Conservation (phyloP, 2,797 vertebrate species). For the Chloroceryle inda region DNA sequence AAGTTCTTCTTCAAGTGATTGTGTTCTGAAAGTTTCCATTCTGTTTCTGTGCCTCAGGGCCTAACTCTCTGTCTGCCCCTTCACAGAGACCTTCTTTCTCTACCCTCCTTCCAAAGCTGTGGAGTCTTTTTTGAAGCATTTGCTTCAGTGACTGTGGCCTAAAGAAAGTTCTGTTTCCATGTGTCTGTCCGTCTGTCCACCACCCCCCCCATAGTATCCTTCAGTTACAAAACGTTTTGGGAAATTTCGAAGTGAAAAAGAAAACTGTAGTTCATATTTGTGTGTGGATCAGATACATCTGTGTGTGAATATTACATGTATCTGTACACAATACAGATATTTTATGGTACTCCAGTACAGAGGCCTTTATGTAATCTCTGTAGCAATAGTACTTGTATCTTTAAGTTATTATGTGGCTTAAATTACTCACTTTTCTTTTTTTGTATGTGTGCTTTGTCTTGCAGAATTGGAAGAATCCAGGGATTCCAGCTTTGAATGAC, state of each 20-base stretch:
- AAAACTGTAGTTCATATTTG: fast-evolving
- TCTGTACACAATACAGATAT: not conserved
- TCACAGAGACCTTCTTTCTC: not conserved
- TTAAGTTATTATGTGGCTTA: not conserved
- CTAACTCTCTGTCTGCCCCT: not conserved
- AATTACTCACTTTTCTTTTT: not conserved
- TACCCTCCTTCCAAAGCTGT: not conserved
- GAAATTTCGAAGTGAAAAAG: not conserved
- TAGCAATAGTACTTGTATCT: not conserved
- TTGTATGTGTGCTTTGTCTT: conserved; percentile 50
- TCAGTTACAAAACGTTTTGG: not conserved
- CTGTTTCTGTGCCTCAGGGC: not conserved
- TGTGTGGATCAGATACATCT: not conserved
- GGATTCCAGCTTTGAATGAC: conserved; percentile 46
- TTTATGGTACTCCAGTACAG: not conserved
- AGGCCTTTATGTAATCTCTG: not conserved
- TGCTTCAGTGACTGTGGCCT: not conserved
- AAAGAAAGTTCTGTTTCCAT: not conserved
- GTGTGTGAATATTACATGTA: not conserved
- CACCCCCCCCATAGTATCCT: not conserved
- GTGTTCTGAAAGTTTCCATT: not conserved
- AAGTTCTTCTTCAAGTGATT: not conserved
- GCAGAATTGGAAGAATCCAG: conserved; percentile 70
- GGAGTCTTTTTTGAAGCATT: not conserved
- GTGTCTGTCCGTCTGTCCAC: too few species aligned